Percentiles rank a stretch among this genome's conserved stretches.
These are phyloP conservation scores for Onchidella celtica DNA, from an alignment of 2,888 invertebrate species.

Conservation along the genomic window DNA sequence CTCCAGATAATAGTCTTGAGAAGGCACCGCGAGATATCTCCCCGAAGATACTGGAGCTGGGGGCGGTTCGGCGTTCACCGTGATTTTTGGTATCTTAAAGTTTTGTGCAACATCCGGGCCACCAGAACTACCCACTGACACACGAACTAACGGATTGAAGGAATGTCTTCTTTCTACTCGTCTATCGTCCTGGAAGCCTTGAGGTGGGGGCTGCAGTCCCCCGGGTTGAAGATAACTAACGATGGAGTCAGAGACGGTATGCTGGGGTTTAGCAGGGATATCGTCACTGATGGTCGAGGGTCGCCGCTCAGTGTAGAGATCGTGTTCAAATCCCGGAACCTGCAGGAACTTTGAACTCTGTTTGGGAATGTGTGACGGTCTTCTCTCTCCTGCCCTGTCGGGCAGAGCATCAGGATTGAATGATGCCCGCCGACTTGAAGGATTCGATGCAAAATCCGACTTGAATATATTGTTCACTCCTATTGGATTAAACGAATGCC, in stretches of 20 bases:
- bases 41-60: slow-evolving; percentile 7
- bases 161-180: slow-evolving; percentile 46
- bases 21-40: slow-evolving; percentile 29
- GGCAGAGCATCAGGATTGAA: slow-evolving; percentile 26
- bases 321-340: slow-evolving; percentile 40
- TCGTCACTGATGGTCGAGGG: neutral
- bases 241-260: neutral
- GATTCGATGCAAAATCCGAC: slow-evolving; percentile 16
- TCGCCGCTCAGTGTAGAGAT: slow-evolving; percentile 24
- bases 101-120: neutral
- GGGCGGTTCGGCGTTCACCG: slow-evolving; percentile 15
- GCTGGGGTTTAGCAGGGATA: neutral
- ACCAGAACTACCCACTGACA: neutral
- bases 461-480: slow-evolving; percentile 39
- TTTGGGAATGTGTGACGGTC: slow-evolving; percentile 13
- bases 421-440: slow-evolving; percentile 12
- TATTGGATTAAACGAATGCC: slow-evolving; percentile 45
- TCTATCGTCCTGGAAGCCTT: slow-evolving; percentile 29
- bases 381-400: slow-evolving; percentile 6
- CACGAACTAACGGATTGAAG: slow-evolving; percentile 18
- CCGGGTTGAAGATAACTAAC: neutral
- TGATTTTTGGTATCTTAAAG: slow-evolving; percentile 31
- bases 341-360: slow-evolving; percentile 31
- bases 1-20: slow-evolving; percentile 36
- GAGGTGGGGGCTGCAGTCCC: neutral